Evolutionary conservation across 2,113 vertebrate species (phyloP).

Genomic region (Elanoides forficatus): DNA sequence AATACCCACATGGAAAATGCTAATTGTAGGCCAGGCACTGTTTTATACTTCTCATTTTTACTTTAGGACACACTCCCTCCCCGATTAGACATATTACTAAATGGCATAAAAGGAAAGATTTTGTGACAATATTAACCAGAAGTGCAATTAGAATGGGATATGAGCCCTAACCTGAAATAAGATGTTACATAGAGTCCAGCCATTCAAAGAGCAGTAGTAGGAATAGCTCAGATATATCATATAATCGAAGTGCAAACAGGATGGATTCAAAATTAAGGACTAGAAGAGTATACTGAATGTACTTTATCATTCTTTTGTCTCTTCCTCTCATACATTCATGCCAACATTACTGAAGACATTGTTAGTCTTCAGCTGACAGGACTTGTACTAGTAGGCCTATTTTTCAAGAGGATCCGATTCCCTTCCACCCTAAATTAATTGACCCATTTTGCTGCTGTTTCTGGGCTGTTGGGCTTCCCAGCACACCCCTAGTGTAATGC

Average conservation of each 20-base stretch:
- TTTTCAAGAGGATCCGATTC: neutral
- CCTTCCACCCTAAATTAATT: neutral
- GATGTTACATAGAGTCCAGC: neutral
- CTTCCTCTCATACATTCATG: neutral
- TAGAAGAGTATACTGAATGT: neutral
- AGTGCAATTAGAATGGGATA: neutral
- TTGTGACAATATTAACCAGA: neutral
- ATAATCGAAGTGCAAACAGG: neutral
- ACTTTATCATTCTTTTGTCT: neutral
- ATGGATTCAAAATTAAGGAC: neutral
- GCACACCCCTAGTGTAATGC: neutral
- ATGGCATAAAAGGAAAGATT: neutral
- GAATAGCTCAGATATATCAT: neutral
- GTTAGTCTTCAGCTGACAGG: neutral
- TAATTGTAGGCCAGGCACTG: neutral
- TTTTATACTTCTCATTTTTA: neutral
- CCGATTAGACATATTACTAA: neutral
- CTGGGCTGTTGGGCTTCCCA: neutral
- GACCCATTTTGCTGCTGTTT: neutral
- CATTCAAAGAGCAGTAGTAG: neutral
- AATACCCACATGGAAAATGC: neutral
- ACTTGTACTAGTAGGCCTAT: neutral
- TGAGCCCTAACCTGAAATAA: neutral
- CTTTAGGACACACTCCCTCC: fast-evolving
- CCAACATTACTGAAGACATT: neutral